Evolutionary conservation across 2,888 invertebrate species (phyloP).

Genomic region (Cephus nigrinus): DNA sequence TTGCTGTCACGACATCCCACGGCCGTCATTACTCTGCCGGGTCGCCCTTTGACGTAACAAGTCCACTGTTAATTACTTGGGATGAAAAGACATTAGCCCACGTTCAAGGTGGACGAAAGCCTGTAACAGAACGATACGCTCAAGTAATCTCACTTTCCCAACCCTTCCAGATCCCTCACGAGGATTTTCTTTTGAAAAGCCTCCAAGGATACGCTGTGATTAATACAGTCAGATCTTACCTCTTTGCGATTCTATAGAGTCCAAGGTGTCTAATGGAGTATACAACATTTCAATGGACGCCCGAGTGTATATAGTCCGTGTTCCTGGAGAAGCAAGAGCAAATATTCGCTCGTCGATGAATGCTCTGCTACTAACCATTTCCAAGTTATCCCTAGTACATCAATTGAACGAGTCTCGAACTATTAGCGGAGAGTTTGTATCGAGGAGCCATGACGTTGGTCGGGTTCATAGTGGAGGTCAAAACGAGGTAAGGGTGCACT

Average conservation of each 20-base stretch:
- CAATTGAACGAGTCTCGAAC: not conserved
- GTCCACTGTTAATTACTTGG: slow-evolving; percentile 20
- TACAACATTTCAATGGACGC: not conserved
- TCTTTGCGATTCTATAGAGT: not conserved
- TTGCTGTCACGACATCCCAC: not conserved
- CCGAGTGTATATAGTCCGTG: not conserved
- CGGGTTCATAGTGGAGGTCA: not conserved
- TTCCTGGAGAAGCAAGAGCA: not conserved
- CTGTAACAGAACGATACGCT: not conserved
- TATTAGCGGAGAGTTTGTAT: not conserved
- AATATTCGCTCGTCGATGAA: not conserved
- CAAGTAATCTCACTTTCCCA: not conserved
- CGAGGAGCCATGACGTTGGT: not conserved
- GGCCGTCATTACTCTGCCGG: not conserved
- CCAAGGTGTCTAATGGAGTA: not conserved
- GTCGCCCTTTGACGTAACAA: slow-evolving; percentile 8
- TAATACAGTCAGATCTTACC: not conserved
- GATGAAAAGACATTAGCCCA: slow-evolving; percentile 19
- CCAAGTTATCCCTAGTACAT: not conserved
- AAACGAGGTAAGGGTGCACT: not conserved
- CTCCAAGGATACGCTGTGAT: not conserved
- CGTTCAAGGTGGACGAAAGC: not conserved
- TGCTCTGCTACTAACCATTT: not conserved
- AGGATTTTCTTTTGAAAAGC: not conserved
- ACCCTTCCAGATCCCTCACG: not conserved